Conservation (phyloP, 2,888 invertebrate species). For the Cantharis nigra region DNA sequence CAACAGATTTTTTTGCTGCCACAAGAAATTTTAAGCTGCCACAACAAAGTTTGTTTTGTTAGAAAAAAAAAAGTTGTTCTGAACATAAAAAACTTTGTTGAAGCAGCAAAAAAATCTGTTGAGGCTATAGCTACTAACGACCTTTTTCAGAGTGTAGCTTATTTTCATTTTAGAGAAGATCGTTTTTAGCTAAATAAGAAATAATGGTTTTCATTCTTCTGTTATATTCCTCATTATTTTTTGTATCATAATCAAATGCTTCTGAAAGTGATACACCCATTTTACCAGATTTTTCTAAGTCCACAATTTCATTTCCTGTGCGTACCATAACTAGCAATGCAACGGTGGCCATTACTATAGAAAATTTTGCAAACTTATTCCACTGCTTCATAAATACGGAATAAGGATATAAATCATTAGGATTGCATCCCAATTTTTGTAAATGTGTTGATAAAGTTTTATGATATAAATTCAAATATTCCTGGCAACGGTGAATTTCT, state of each 20-base stretch:
- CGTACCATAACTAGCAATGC: not conserved
- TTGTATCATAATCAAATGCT: not conserved
- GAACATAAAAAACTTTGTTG: too few relatives aligned
- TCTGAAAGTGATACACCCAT: not conserved
- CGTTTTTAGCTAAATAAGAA: not conserved
- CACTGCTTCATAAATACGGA: conserved; percentile 35
- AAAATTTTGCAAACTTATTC: conserved; percentile 31
- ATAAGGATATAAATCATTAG: conserved; percentile 41
- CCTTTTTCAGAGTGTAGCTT: too few relatives aligned
- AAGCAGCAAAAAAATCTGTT: too few relatives aligned
- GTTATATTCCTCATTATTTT: not conserved
- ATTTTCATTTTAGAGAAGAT: not conserved
- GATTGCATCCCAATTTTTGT: conserved; percentile 39
- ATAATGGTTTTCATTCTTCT: not conserved
- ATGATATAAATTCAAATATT: conserved; percentile 43
- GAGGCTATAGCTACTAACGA: too few relatives aligned
- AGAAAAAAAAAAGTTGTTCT: too few relatives aligned
- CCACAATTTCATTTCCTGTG: not conserved
- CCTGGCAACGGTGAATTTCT: conserved; percentile 38
- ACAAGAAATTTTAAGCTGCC: too few relatives aligned
- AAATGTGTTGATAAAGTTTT: conserved; percentile 37
- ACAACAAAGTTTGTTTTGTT: too few relatives aligned
- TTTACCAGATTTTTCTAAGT: not conserved
- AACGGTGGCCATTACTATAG: conserved; percentile 27
- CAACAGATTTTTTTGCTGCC: too few relatives aligned